Base-by-base conservation (phyloP, 2,888 invertebrate genomes). In the Eledone cirrhosa region DNA sequence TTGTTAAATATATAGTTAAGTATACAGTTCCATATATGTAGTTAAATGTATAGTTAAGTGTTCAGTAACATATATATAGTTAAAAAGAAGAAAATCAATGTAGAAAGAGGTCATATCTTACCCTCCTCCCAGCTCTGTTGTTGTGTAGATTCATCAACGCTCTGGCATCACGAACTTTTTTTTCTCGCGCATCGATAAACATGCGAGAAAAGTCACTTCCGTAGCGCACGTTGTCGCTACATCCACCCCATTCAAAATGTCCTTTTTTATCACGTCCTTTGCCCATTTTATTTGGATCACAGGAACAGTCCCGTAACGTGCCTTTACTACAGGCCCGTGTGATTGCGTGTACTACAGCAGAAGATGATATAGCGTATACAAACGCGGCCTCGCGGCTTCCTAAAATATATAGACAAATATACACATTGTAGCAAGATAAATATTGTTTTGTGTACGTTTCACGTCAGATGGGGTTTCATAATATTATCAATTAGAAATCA, bases 81-180 rank as follows among this genome's bases (percentile, higher is more conserved):
- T 41, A 41, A 41, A 41, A 5, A 41, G 8, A 41, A 41, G 8
- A 41, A 41, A 41, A 41, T 2, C 5, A 41, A 41, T 41, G 41
- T 41, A 41, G 41, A 41, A 33, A 72, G 72, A 72, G 13, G n/a
- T 41, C 72, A 72, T 24, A 31, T 80, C 93, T 93, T 92, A 98
- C 97, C 94, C 97, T 93, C 89, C 98, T 92, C 13, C 98, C 98
- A 74, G 97, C 98, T 90, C 98, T 97, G 91, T 99, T 99, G 92
- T 99, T 99, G 91, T 98, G 98, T 78, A 98, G 92, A 87, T 98
- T 98, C 97, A 99, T 98, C 82, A 98, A 92, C 85, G 95, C 94
- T 48, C 96, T 92, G 1, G 96, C 97, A 82, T 89, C 89, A 78
- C 87, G 83, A 24, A 86, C 85, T 80, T 84, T 86, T 72, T 92